Conservation (phyloP, 2,888 invertebrate genomes). For the Microplitis manilae region DNA sequence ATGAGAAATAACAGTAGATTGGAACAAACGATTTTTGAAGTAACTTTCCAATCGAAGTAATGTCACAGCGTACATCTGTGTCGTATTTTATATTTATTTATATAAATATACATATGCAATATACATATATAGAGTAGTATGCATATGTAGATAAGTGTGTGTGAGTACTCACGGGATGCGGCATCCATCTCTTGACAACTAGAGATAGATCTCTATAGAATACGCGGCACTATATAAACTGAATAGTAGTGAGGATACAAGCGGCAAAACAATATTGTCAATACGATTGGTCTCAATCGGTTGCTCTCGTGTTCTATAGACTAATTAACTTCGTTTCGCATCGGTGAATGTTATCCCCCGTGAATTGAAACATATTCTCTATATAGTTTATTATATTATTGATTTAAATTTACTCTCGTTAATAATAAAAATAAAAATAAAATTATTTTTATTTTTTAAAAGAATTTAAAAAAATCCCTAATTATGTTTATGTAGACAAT, state of each 20-base stretch:
- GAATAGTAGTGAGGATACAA: not conserved
- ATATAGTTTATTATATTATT: not conserved
- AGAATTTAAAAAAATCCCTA: not conserved
- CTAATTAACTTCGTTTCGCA: conserved; percentile 17
- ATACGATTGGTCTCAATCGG: conserved; percentile 14
- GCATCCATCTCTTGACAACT: conserved; percentile 9
- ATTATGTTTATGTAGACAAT: not conserved
- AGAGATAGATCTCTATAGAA: conserved; percentile 2
- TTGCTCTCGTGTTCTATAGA: not conserved
- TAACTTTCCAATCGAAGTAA: conserved; percentile 15
- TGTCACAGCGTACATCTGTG: not conserved
- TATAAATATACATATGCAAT: not conserved
- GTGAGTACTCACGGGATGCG: conserved; percentile 1
- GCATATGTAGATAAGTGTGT: not conserved
- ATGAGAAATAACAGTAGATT: conserved; percentile 3
- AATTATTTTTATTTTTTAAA: not conserved
- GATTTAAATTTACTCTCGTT: not conserved
- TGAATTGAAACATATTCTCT: conserved; percentile 2
- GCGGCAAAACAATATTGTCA: conserved; percentile 26
- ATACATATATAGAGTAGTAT: not conserved
- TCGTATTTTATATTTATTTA: not conserved
- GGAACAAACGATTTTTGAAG: conserved; percentile 3
- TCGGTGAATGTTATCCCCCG: conserved; percentile 6
- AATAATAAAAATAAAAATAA: not conserved
- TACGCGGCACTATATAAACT: not conserved